phyloP scores from a whole-genome alignment of 2,888 invertebrate genomes.

The Chouioia cunea region DNA sequence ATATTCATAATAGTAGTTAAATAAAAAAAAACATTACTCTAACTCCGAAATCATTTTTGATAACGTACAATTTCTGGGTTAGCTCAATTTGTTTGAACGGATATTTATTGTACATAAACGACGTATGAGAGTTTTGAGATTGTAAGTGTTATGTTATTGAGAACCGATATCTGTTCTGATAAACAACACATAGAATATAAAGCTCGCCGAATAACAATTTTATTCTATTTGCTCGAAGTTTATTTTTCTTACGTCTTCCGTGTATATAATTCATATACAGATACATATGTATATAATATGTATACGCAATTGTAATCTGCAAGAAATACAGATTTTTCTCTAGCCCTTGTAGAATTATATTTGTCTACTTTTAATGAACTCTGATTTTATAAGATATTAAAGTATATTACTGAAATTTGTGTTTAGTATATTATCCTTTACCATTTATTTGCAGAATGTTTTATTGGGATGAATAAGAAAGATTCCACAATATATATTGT shows the following conservation, averaged over 20 bases:
- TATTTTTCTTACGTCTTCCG: slow-evolving; percentile 53
- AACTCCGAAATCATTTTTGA: slow-evolving; percentile 9
- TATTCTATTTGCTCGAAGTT: slow-evolving; percentile 50
- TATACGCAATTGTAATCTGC: slow-evolving; percentile 32
- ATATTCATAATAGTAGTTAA: slow-evolving; percentile 1
- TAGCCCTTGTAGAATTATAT: slow-evolving; percentile 29
- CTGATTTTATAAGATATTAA: slow-evolving; percentile 48
- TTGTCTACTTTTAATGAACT: slow-evolving; percentile 45
- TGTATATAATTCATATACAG: slow-evolving; percentile 43
- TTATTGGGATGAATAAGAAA: background rate
- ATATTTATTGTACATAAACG: slow-evolving; percentile 47
- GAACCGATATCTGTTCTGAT: slow-evolving; percentile 47
- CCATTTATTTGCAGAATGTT: background rate
- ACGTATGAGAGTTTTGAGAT: slow-evolving; percentile 38
- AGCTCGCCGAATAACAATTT: slow-evolving; percentile 49
- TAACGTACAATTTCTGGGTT: slow-evolving; percentile 9
- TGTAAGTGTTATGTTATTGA: slow-evolving; percentile 45
- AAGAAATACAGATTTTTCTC: slow-evolving; percentile 21
- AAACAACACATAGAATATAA: slow-evolving; percentile 37
- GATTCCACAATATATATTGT: background rate
- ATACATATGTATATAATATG: slow-evolving; percentile 31
- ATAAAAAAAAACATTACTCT: slow-evolving; percentile 7
- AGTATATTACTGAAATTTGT: slow-evolving; percentile 24
- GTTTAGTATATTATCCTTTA: slow-evolving; percentile 26
- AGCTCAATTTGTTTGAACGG: slow-evolving; percentile 31